Percentiles rank a stretch among this genome's conserved stretches.
These are phyloP conservation scores for Microplitis manilae DNA, from an alignment of 2,888 invertebrate species.

Conservation along the genomic window DNA sequence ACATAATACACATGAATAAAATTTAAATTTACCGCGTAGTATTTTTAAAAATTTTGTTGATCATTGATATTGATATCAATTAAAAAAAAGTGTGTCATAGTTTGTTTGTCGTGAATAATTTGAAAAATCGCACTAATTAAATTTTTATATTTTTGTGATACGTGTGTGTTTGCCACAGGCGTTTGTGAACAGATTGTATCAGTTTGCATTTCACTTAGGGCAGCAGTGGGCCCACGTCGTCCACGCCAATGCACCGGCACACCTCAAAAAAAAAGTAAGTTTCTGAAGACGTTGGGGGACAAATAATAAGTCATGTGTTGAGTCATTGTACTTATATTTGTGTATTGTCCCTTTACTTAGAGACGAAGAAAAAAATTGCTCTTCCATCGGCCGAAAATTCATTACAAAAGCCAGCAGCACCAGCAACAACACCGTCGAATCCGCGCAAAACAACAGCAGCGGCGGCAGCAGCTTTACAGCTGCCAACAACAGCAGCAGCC, in stretches of 20 bases:
- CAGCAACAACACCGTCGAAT: conserved; percentile 45
- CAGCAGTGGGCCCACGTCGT: conserved; percentile 82
- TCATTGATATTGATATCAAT: not conserved
- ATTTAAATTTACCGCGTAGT: not conserved
- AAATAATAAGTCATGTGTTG: not conserved
- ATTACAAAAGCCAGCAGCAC: conserved; percentile 79
- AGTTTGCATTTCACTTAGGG: conserved; percentile 83
- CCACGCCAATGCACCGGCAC: conserved; percentile 74
- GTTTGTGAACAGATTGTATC: conserved; percentile 78
- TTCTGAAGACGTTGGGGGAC: conserved; percentile 4
- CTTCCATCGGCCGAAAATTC: conserved; percentile 90
- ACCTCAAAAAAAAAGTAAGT: conserved; percentile 79
- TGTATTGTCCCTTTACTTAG: conserved; percentile 66
- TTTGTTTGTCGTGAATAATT: conserved; percentile 11
- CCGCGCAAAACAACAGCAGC: conserved; percentile 12
- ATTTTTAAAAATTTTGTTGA: not conserved
- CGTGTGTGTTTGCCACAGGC: conserved; percentile 73
- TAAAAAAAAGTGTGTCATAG: not conserved
- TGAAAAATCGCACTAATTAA: conserved; percentile 23
- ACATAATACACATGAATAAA: conserved; percentile 17
- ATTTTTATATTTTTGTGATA: conserved; percentile 68
- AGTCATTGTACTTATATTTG: conserved; percentile 43
- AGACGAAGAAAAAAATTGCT: conserved; percentile 84
- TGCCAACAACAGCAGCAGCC: conserved; percentile 52
- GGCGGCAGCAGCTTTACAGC: conserved; percentile 55